phyloP scores from a whole-genome alignment of 2,797 vertebrate species.

The Ambastaia sidthimunki region DNA sequence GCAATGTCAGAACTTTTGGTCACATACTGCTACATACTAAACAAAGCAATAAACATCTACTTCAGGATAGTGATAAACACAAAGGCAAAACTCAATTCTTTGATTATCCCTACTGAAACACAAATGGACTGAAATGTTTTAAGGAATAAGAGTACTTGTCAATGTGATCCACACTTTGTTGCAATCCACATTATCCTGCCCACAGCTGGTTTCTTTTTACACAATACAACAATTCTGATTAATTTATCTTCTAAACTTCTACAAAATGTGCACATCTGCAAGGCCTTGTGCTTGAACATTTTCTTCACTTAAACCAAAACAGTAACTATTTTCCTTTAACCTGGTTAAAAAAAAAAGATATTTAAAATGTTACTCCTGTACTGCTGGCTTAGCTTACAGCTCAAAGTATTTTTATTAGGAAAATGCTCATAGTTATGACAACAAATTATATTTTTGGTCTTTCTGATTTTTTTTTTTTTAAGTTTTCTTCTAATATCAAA shows the following conservation, averaged over 20 bases:
- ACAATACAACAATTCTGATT: conserved; percentile 22
- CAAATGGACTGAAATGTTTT: conserved; percentile 16
- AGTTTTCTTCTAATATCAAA: background rate
- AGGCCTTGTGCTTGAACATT: background rate
- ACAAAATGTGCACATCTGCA: conserved; percentile 6
- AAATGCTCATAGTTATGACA: background rate
- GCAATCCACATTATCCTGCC: conserved; percentile 15
- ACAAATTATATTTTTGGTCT: background rate
- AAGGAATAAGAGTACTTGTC: conserved; percentile 19
- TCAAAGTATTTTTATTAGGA: background rate
- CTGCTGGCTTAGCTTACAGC: background rate
- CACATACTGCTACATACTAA: conserved; percentile 11
- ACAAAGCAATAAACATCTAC: background rate
- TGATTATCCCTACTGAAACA: background rate
- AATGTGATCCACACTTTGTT: background rate
- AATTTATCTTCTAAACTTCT: conserved; percentile 18
- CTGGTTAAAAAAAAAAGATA: too few species aligned
- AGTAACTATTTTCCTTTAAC: too few species aligned
- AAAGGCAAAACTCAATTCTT: background rate
- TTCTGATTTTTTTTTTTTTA: background rate
- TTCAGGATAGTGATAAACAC: background rate
- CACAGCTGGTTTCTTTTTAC: background rate
- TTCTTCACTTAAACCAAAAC: conserved; percentile 1
- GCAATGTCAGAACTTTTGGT: background rate
- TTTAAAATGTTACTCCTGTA: background rate